A percentile compares a stretch with the other conserved stretches of the same genome.
Conservation (phyloP, 2,888 invertebrate species). For the Calliphora vomitoria region DNA sequence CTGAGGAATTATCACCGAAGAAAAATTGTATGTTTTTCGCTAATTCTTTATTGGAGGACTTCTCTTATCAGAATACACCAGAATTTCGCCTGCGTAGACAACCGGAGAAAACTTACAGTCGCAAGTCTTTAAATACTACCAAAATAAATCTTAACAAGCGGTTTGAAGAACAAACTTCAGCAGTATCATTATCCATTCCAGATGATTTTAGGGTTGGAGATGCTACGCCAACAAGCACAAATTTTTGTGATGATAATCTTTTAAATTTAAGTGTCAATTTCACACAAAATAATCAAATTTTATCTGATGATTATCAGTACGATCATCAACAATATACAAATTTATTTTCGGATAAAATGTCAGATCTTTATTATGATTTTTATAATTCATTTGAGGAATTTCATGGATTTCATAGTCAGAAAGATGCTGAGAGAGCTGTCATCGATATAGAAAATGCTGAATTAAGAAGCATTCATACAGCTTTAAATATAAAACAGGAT, state of each 20-base stretch:
- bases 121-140: slow-evolving; percentile 26
- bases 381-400: slow-evolving; percentile 49
- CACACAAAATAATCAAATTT: slow-evolving; percentile 67
- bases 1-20: not conserved
- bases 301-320: not conserved
- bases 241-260: slow-evolving; percentile 80
- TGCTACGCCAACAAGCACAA: slow-evolving; percentile 74
- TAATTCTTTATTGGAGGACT: slow-evolving; percentile 79
- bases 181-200: slow-evolving; percentile 79
- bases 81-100: slow-evolving; percentile 78
- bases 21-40: slow-evolving; percentile 74
- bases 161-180: slow-evolving; percentile 11
- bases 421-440: not conserved
- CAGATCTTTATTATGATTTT: slow-evolving; percentile 21
- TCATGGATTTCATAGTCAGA: slow-evolving; percentile 35
- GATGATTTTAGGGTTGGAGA: slow-evolving; percentile 76
- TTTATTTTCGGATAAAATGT: not conserved
- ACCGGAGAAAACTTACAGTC: slow-evolving; percentile 77
- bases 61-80: slow-evolving; percentile 74
- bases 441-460: not conserved
- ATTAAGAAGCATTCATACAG: not conserved
- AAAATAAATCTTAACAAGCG: slow-evolving; percentile 38
- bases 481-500: not conserved
- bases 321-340: not conserved
- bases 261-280: slow-evolving; percentile 79